Evolutionary conservation across 2,113 vertebrate genomes (phyloP).

Genomic region (Psilopsiagon aymara): DNA sequence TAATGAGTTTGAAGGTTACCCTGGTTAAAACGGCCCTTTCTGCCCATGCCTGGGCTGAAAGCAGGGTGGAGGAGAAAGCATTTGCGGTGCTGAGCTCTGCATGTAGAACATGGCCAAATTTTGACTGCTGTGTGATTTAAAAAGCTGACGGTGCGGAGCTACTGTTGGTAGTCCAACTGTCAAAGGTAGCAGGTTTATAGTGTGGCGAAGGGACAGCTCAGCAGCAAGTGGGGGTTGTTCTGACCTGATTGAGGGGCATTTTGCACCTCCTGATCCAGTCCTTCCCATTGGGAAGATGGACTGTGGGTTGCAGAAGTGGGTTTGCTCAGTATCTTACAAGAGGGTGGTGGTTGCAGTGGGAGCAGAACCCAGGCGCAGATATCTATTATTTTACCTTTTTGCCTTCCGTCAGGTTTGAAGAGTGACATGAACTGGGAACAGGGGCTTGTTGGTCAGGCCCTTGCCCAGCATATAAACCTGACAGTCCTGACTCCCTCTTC

Average conservation of each 20-base stretch:
- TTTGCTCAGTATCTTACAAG: accelerated
- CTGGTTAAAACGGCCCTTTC: neutral
- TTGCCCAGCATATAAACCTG: accelerated
- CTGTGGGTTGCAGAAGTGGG: accelerated
- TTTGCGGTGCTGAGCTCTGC: neutral
- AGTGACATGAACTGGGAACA: accelerated
- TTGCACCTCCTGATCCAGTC: neutral
- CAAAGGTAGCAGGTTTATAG: neutral
- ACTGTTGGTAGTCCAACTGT: neutral
- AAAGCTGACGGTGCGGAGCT: neutral
- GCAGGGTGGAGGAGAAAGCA: neutral
- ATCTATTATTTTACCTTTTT: no score
- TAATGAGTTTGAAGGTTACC: neutral
- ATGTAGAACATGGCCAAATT: neutral
- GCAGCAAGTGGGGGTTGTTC: neutral
- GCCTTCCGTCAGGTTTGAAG: no score
- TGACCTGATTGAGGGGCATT: accelerated
- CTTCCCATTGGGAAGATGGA: accelerated
- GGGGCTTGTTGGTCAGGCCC: neutral
- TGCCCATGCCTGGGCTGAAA: neutral
- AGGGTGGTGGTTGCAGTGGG: accelerated
- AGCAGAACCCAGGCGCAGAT: neutral
- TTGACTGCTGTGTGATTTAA: neutral
- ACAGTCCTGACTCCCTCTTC: neutral
- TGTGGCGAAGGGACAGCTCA: neutral